These are phyloP conservation scores for Aphelenchoides besseyi DNA, from an alignment of 1,140 invertebrate genomes.

Conservation along the genomic window DNA sequence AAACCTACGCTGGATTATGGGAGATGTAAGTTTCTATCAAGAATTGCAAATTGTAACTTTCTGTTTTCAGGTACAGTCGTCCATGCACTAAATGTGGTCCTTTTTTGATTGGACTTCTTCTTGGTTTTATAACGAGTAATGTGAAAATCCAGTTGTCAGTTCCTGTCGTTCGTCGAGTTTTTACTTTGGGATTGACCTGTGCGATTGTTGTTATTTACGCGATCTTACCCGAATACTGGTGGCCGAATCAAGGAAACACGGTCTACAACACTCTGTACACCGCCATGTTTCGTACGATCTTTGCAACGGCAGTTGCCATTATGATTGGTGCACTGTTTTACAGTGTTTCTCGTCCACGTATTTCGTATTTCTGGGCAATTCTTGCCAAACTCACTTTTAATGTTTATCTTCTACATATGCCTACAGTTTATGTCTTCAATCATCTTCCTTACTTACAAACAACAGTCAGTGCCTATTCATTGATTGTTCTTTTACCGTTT, in stretches of 20 bases:
- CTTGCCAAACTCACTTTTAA: slow-evolving; percentile 56
- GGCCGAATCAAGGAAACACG: slow-evolving; percentile 56
- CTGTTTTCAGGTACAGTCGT: too few species aligned
- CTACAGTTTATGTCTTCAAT: slow-evolving; percentile 58
- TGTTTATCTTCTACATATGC: slow-evolving; percentile 59
- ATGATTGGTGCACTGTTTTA: slow-evolving; percentile 50
- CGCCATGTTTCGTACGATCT: slow-evolving; percentile 54
- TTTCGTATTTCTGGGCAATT: slow-evolving; percentile 42
- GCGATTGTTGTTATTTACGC: slow-evolving; percentile 49
- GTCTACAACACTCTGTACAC: slow-evolving; percentile 61
- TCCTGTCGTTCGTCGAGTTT: slow-evolving; percentile 8
- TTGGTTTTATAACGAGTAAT: slow-evolving; percentile 41
- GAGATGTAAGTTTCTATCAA: too few species aligned
- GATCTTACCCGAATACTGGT: slow-evolving; percentile 61
- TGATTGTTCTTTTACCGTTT: slow-evolving; percentile 50
- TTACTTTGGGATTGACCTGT: slow-evolving; percentile 24
- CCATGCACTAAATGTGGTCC: slow-evolving; percentile 58
- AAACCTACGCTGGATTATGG: slow-evolving; percentile 54
- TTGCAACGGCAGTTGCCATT: slow-evolving; percentile 47
- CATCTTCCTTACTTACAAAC: slow-evolving; percentile 47
- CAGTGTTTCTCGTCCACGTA: slow-evolving; percentile 12
- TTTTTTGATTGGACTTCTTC: slow-evolving; percentile 54
- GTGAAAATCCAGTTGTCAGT: slow-evolving; percentile 22
- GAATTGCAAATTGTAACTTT: too few species aligned
- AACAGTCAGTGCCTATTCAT: slow-evolving; percentile 36